A percentile compares a stretch with the other conserved stretches of the same genome.
Evolutionary conservation across 2,888 invertebrate species (phyloP).

Genomic region (Galerucella pusilla): DNA sequence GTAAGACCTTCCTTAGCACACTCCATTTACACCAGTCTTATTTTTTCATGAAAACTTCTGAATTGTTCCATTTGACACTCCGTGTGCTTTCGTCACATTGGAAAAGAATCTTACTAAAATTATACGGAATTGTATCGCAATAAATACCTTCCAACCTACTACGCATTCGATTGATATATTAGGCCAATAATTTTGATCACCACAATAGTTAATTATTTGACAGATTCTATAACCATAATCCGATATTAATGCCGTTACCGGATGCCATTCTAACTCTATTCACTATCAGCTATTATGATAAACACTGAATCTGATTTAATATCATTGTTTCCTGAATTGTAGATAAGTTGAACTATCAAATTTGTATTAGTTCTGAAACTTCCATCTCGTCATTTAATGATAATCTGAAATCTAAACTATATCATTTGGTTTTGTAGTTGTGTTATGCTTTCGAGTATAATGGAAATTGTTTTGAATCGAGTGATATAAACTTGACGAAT

Average conservation of each 20-base stretch:
- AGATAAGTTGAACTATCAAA: conserved; percentile 35
- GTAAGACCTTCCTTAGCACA: too few relatives aligned
- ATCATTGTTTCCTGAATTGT: conserved; percentile 34
- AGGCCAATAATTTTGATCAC: not conserved
- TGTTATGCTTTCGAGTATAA: conserved; percentile 14
- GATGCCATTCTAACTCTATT: conserved; percentile 25
- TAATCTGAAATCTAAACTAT: conserved; percentile 30
- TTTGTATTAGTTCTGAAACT: conserved; percentile 35
- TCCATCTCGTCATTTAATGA: conserved; percentile 26
- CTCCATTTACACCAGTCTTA: too few relatives aligned
- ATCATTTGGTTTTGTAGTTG: conserved; percentile 20
- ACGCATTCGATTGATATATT: not conserved
- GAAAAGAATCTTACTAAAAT: not conserved
- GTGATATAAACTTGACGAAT: conserved; percentile 6
- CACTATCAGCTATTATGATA: conserved; percentile 30
- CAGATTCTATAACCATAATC: conserved; percentile 22
- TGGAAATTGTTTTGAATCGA: conserved; percentile 12
- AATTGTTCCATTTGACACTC: too few relatives aligned
- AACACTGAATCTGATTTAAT: conserved; percentile 37
- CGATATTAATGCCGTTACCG: conserved; percentile 33
- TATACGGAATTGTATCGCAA: not conserved
- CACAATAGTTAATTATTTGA: conserved; percentile 33
- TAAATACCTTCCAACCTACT: not conserved
- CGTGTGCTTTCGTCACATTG: too few relatives aligned
- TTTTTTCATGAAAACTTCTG: too few relatives aligned